These are phyloP conservation scores for Microchirus variegatus DNA, from an alignment of 2,797 vertebrate genomes.

Conservation along the genomic window DNA sequence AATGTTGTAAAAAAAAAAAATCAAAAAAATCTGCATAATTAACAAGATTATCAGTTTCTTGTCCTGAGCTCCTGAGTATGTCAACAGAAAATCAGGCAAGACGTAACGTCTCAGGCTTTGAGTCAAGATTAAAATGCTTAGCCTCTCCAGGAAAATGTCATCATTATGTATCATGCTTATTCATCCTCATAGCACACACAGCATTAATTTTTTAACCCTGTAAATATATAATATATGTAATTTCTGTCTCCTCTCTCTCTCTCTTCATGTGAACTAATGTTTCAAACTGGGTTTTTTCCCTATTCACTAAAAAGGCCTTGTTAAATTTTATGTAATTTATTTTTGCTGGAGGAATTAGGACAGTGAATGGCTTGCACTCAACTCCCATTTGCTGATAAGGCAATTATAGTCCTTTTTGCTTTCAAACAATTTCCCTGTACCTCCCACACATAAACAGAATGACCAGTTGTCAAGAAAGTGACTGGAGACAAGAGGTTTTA, in stretches of 20 bases:
- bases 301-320: slow-evolving; percentile 30
- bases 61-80: not conserved
- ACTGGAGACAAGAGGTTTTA: slow-evolving; percentile 23
- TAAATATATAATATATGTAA: slow-evolving; percentile 15
- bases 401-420: slow-evolving; percentile 63
- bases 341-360: slow-evolving; percentile 46
- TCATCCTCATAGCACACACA: not conserved
- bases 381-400: slow-evolving; percentile 59
- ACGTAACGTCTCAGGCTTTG: slow-evolving; percentile 8
- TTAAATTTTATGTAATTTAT: slow-evolving; percentile 44
- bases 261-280: slow-evolving; percentile 20
- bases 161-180: not conserved
- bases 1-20: too few relatives aligned
- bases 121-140: not conserved
- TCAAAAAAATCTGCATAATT: not conserved
- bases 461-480: slow-evolving; percentile 34
- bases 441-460: slow-evolving; percentile 50
- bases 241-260: slow-evolving; percentile 1
- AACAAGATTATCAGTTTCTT: not conserved
- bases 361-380: slow-evolving; percentile 36
- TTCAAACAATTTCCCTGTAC: slow-evolving; percentile 42
- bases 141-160: not conserved
- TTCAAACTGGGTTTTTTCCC: slow-evolving; percentile 21
- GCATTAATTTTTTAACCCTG: slow-evolving; percentile 23
- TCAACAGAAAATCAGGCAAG: slow-evolving; percentile 2